Evolutionary conservation across 2,797 vertebrate genomes (phyloP).

Genomic region (Phrynocephalus guinanensis): DNA sequence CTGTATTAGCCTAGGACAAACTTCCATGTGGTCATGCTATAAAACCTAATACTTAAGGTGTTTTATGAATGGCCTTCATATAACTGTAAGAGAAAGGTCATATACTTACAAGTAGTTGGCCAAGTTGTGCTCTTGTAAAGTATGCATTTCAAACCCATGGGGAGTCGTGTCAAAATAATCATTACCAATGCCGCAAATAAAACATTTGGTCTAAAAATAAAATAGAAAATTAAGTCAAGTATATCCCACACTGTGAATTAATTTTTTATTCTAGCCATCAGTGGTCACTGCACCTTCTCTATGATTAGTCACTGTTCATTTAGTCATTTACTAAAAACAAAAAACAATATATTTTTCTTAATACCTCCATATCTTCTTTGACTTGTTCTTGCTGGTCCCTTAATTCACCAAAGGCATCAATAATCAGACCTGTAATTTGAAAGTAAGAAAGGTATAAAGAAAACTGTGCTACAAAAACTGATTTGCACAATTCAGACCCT

Average conservation of each 20-base stretch:
- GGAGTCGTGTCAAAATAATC: slow-evolving; percentile 98
- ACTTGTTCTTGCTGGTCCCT: slow-evolving; percentile 99
- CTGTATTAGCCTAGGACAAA: too few relatives aligned
- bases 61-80: background rate
- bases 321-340: slow-evolving; percentile 13
- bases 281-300: slow-evolving; percentile 4
- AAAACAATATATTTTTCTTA: slow-evolving; percentile 24
- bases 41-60: background rate
- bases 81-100: background rate
- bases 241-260: background rate
- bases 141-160: slow-evolving; percentile 98
- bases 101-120: slow-evolving; percentile 98
- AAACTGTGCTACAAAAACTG: background rate
- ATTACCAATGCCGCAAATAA: slow-evolving; percentile 98
- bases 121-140: slow-evolving; percentile 98
- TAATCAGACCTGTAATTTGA: slow-evolving; percentile 90
- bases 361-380: slow-evolving; percentile 99
- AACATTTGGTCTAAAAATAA: slow-evolving; percentile 93
- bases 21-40: too few relatives aligned
- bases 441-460: slow-evolving; percentile 40
- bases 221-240: slow-evolving; percentile 20
- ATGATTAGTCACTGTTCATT: background rate
- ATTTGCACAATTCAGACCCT: background rate
- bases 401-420: slow-evolving; percentile 97
- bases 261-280: slow-evolving; percentile 1